Base-by-base conservation (phyloP, 2,888 invertebrate genomes). In the Acanthosoma haemorrhoidale region DNA sequence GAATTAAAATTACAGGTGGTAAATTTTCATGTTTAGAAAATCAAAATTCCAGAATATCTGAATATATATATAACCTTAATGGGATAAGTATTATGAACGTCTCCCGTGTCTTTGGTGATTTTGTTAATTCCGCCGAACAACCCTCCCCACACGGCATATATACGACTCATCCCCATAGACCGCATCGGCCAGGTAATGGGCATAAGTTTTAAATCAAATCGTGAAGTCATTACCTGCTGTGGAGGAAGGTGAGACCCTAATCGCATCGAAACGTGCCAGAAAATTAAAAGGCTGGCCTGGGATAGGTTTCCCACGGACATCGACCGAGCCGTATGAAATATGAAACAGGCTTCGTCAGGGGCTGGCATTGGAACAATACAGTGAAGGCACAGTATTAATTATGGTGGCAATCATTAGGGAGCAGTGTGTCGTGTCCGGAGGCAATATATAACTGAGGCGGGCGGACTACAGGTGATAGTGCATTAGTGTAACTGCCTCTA, bases 221-320 rank as follows among this genome's bases (percentile, higher is more conserved):
- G 51, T 51, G 51, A 51, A 51, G 51, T 51, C 51, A 51, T 51
- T 51, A 51, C 51, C n/a, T n/a, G n/a, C n/a, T n/a, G n/a, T n/a
- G 25, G 8, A 16, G 5, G 13, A 25, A 51, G 51, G 51, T 51
- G 51, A 51, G 51, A 51, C 51, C 51, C 51, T 51, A 51, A 51
- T 51, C n/a, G 21, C 51, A 25, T 51, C 51, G 51, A 51, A 51
- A 51, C 51, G 51, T 51, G 51, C 29, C 51, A 51, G 51, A 51
- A 51, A 51, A 51, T 51, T 51, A 51, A 51, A 51, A 29, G 51
- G 25, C 29, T 51, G 25, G 25, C 51, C 25, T 18, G 29, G 51
- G 29, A 25, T 51, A 25, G 25, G 0, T 25, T 51, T 51, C 51
- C 51, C 51, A 51, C 51, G 51, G 51, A 51, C 51, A 51, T 51